Evolutionary conservation across 2,113 vertebrate species (phyloP).

Genomic region (Neotoma lepida): DNA sequence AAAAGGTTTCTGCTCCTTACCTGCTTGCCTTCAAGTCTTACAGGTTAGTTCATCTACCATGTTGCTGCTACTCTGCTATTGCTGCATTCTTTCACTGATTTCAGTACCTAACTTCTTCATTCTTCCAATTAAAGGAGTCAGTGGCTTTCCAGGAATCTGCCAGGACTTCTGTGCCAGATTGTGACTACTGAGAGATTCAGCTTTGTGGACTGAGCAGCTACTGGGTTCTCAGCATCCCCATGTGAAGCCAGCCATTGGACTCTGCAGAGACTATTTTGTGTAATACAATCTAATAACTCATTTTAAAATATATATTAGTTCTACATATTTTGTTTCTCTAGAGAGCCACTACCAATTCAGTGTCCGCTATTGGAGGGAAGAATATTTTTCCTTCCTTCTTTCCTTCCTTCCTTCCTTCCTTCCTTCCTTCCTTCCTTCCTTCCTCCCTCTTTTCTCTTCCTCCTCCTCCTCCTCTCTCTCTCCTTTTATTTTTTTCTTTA

Average conservation of each 20-base stretch:
- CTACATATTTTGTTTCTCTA: not conserved
- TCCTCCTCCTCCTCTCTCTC: not conserved
- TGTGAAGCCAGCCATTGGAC: not conserved
- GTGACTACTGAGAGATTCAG: too few species aligned
- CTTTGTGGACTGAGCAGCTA: not conserved
- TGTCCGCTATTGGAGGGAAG: not conserved
- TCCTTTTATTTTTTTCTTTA: not conserved
- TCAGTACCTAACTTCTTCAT: not conserved
- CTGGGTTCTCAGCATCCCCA: not conserved
- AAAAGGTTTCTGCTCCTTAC: not conserved
- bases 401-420: too few species aligned
- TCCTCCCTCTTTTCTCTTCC: accelerated
- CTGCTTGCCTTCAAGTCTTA: not conserved
- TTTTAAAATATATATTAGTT: not conserved
- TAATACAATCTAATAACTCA: not conserved
- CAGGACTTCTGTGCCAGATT: not conserved
- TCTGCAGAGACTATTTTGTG: not conserved
- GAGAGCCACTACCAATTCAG: not conserved
- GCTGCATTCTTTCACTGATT: not conserved
- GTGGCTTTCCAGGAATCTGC: not conserved
- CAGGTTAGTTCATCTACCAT: not conserved
- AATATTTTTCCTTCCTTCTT: not conserved
- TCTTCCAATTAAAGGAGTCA: not conserved
- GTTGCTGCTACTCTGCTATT: too few species aligned
- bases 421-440: too few species aligned